Conservation (phyloP, 2,113 vertebrate species). For the Odocoileus hemionus region DNA sequence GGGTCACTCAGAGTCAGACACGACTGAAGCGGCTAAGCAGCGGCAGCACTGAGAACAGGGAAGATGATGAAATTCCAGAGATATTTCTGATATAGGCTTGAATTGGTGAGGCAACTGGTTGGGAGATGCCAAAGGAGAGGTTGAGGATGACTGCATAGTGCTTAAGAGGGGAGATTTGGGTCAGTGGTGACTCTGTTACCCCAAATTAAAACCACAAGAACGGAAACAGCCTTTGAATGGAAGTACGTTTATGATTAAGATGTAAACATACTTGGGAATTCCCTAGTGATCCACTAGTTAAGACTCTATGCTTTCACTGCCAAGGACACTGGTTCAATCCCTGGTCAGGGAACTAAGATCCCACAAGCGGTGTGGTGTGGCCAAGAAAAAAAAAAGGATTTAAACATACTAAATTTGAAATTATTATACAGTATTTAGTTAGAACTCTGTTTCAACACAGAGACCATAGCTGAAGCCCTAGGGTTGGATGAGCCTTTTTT, state of each 20-base stretch:
- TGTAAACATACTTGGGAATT: neutral
- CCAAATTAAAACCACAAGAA: neutral
- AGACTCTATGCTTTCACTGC: neutral
- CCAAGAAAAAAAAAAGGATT: neutral
- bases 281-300: neutral
- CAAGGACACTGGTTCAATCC: neutral
- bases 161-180: neutral
- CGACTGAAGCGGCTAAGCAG: fast-evolving
- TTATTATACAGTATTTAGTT: neutral
- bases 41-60: neutral
- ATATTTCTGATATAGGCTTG: neutral
- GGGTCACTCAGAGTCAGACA: neutral
- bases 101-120: neutral
- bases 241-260: neutral
- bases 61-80: neutral
- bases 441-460: neutral
- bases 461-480: neutral
- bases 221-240: neutral
- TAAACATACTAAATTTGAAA: neutral
- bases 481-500: neutral
- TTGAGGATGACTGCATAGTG: neutral
- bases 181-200: neutral
- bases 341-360: neutral
- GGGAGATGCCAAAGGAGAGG: neutral
- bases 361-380: fast-evolving